These are phyloP conservation scores for Melanaphis sacchari DNA, from an alignment of 1,140 invertebrate genomes.

Conservation along the genomic window DNA sequence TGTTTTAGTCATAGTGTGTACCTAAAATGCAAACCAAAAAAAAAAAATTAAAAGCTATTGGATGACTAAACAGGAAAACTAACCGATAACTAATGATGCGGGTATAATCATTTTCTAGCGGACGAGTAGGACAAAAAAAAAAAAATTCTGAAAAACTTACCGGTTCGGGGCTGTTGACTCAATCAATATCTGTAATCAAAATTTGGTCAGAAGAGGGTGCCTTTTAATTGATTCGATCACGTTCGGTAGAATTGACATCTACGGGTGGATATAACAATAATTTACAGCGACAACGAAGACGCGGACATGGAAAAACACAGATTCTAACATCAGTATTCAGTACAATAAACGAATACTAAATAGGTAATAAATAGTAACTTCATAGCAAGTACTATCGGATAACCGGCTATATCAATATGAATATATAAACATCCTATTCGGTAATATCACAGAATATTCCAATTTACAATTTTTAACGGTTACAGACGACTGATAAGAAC, in stretches of 20 bases:
- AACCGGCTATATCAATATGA: not conserved
- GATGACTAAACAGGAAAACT: not conserved
- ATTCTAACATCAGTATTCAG: not conserved
- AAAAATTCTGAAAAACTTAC: not conserved
- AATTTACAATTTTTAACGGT: slow-evolving; percentile 15
- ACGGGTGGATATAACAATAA: not conserved
- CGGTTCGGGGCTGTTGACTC: not conserved
- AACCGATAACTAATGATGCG: not conserved
- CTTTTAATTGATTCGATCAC: not conserved
- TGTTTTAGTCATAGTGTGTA: not conserved
- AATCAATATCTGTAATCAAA: not conserved
- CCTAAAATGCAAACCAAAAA: not conserved
- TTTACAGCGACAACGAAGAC: not conserved
- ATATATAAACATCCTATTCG: not conserved
- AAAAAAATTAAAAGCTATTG: not conserved
- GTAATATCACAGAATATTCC: too few species aligned
- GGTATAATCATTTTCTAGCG: not conserved
- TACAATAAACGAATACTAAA: not conserved
- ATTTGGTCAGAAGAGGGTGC: not conserved
- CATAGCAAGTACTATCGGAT: not conserved
- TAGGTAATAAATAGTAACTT: too few species aligned
- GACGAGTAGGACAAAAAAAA: not conserved
- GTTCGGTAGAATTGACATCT: not conserved
- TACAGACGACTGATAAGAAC: not conserved
- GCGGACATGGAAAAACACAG: not conserved